Conservation (phyloP, 2,888 invertebrate genomes). For the Cancer borealis region DNA sequence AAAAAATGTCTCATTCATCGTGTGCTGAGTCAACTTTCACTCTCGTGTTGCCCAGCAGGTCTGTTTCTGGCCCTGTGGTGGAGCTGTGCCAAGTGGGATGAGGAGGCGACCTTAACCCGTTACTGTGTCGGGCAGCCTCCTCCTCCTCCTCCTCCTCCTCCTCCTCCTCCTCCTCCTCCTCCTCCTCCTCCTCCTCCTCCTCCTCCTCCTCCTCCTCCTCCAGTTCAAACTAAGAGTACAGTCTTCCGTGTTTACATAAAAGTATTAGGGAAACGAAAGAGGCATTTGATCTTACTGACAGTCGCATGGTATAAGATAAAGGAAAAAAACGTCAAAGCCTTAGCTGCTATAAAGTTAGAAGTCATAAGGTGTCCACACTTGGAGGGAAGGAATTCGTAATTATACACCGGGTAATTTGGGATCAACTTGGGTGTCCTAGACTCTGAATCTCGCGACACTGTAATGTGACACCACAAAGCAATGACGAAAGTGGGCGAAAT, state of each 20-base stretch:
- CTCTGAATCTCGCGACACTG: not conserved
- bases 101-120: not conserved
- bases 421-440: not conserved
- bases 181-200: not conserved
- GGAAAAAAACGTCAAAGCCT: not conserved
- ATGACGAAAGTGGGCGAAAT: too few species aligned
- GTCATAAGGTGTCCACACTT: not conserved
- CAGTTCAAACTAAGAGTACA: too few species aligned
- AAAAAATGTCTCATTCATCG: not conserved
- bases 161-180: not conserved
- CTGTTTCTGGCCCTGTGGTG: not conserved
- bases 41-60: conserved; percentile 22
- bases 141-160: not conserved
- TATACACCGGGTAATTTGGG: too few species aligned
- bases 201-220: not conserved
- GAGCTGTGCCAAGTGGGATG: conserved; percentile 12
- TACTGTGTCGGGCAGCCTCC: not conserved
- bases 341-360: not conserved
- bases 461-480: not conserved
- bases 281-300: not conserved
- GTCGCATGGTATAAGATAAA: not conserved
- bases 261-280: not conserved
- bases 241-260: not conserved
- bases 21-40: not conserved
- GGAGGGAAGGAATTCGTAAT: not conserved